Evolutionary conservation across 2,888 invertebrate genomes (phyloP), one percentile per base, ranked within the genome.

Genomic region (Drosophila falleni): DNA sequence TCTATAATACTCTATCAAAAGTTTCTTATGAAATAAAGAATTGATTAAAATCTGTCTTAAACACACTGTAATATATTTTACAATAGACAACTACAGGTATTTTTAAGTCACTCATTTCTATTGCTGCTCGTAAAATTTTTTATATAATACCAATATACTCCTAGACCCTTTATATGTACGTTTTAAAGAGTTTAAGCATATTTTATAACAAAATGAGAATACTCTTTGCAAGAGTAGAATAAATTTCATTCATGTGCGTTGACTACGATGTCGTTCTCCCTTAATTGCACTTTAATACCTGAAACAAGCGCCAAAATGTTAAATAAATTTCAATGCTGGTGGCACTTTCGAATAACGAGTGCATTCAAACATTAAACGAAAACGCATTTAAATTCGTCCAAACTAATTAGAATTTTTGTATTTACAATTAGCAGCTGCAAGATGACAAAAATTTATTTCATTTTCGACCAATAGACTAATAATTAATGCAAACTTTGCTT

Each of bases 401-500:
- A 51, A 66, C 79, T 87, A 82, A 76, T 82, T 81, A 63, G 44
- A 73, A 84, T 76, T 80, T 74, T 68, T 63, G 78, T 50, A 51
- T 59, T 50, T 56, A 53, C 59, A 80, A 78, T 80, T 71, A 71
- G 44, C 65, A 37, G 19, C 50, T 31, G 23, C 42, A 39, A 64
- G 67, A 69, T 80, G 59, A 41, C 37, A 42, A 33, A 58, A 71
- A 60, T 80, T 60, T 10, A 49, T 55, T 55, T 63, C 33, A 47
- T 41, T 49, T 47, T 44, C 6, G 8, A 29, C 11, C 37, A 44
- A 1, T 23, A 23, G 4, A 23, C 23, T 23, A 23, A 23, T 23
- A 23, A 23, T 23, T 4, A 23, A 4, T 23, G 23, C 23, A 23
- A 2, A 2, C 3, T 23, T 23, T 23, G 2, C 23, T 23, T 23